Evolutionary conservation across 2,888 invertebrate species (phyloP), one percentile per base, ranked within the genome.

Genomic region (Diaperis boleti): DNA sequence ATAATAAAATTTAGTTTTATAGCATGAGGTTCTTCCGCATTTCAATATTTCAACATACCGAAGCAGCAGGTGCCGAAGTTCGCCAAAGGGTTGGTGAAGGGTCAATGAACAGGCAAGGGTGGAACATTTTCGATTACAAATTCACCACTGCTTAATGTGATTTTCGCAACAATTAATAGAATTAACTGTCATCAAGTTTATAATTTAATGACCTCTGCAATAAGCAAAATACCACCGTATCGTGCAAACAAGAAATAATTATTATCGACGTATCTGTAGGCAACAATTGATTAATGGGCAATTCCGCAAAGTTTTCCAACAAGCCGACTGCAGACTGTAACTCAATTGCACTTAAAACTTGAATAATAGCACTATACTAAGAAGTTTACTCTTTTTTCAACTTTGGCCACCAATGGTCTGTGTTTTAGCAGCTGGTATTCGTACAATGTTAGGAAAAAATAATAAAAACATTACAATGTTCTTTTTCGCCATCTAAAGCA

Each of bases 31-130:
- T 47, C 13, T 31, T 31, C 29, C 6, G 14, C 14, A 47, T 31
- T 31, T 47, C 33, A 47, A 31, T 17, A 15, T n/a, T 44, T 44
- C n/a, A 35, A 15, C 37, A 29, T 26, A 26, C 35, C 37, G 15
- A 37, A 26, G 52, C 52, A 52, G 52, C 52, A 52, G 52, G 52
- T 52, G 52, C 14, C 14, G 39, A 37, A 52, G 22, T 22, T 37
- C 31, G 10, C 31, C 7, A 42, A 54, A 55, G 52, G 52, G 52
- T 55, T 55, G 41, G 26, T 31, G 26, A 55, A 55, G 39, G 55
- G 55, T 55, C 55, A 55, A 55, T 18, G 55, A 33, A 55, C 55
- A 55, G 42, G 31, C 18, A 55, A 42, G 42, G 42, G 42, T 54
- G 18, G 42, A n/a, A 18, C 14, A 55, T 55, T 55, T 37, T 55